Evolutionary conservation across 2,113 vertebrate species (phyloP).

Genomic region (Vicugna pacos): DNA sequence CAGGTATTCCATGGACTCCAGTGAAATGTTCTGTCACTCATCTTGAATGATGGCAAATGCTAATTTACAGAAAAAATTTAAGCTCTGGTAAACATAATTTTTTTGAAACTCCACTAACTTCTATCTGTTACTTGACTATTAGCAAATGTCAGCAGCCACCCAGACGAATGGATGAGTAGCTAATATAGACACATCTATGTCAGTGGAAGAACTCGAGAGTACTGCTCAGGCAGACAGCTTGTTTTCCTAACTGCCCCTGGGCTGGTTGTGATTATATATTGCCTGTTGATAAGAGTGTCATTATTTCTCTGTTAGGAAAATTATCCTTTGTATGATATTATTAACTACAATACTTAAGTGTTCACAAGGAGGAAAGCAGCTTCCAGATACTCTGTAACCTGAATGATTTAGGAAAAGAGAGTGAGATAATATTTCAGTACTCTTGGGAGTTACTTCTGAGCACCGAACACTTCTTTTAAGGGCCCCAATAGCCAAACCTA

Average conservation of each 20-base stretch:
- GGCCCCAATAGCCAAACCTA: background rate
- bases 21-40: background rate
- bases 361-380: conserved; percentile 38
- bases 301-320: conserved; percentile 44
- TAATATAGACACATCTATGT: background rate
- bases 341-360: conserved; percentile 4
- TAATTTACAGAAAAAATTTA: background rate
- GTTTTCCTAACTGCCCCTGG: conserved; percentile 4
- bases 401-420: conserved; percentile 12
- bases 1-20: background rate
- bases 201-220: background rate
- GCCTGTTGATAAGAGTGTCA: background rate
- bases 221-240: background rate
- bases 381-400: conserved; percentile 15
- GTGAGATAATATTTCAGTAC: conserved; percentile 1
- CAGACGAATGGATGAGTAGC: background rate
- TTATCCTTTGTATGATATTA: background rate
- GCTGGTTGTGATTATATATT: background rate
- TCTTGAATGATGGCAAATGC: background rate
- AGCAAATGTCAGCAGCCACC: background rate
- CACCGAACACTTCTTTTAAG: background rate
- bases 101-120: background rate
- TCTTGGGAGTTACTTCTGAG: conserved; percentile 7
- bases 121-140: background rate
- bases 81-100: background rate